phyloP scores from a whole-genome alignment of 2,888 invertebrate species.

The Eilema depressum region DNA sequence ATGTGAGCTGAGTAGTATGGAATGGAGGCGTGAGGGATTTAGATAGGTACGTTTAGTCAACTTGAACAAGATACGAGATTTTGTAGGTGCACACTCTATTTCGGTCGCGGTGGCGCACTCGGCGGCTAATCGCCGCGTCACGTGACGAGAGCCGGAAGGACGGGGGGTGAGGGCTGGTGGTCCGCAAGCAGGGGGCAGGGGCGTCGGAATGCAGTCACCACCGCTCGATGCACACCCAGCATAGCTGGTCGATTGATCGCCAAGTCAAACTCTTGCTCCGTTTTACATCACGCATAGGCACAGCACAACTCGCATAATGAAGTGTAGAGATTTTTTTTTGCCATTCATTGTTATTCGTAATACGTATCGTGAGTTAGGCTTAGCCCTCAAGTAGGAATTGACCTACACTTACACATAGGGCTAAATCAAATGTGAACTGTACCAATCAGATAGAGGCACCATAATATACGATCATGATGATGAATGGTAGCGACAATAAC shows the following conservation, averaged over 20 bases:
- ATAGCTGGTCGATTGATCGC: conserved; percentile 77
- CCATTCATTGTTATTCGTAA: not conserved
- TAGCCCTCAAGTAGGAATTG: not conserved
- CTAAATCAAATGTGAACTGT: too few relatives aligned
- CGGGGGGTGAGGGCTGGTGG: conserved; percentile 74
- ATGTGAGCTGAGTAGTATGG: conserved; percentile 25
- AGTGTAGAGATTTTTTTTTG: not conserved
- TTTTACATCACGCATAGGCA: conserved; percentile 47
- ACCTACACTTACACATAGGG: not conserved
- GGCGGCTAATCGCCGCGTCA: conserved; percentile 85
- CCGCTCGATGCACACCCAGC: conserved; percentile 75
- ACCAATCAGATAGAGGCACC: not conserved
- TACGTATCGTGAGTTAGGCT: not conserved
- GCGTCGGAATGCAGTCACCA: conserved; percentile 85
- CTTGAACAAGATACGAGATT: conserved; percentile 46
- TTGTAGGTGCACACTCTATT: conserved; percentile 82
- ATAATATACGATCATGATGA: not conserved
- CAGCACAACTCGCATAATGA: conserved; percentile 4
- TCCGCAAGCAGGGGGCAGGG: conserved; percentile 61
- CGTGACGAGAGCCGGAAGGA: conserved; percentile 85
- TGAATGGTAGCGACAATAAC: not conserved
- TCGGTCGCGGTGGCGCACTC: conserved; percentile 84
- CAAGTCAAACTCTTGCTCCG: conserved; percentile 55
- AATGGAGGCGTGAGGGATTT: conserved; percentile 70
- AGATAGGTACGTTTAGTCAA: conserved; percentile 65